A percentile compares a stretch with the other conserved stretches of the same genome.
These are phyloP conservation scores for Diplogasteroides magnus DNA, from an alignment of 1,140 invertebrate genomes.

Conservation along the genomic window DNA sequence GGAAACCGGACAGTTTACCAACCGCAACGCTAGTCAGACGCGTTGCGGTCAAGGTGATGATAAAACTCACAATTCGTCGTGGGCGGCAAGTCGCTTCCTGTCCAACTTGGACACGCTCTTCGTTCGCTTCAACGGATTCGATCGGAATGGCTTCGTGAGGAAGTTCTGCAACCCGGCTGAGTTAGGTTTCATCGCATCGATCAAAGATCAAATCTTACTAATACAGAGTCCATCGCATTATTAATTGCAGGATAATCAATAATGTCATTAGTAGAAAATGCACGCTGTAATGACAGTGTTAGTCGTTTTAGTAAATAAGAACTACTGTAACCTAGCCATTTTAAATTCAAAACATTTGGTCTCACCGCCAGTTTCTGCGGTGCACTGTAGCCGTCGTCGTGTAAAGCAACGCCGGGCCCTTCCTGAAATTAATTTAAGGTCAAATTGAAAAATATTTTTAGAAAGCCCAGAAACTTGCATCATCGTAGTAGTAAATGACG, in stretches of 20 bases:
- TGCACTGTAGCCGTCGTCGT: background rate
- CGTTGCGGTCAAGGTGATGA: background rate
- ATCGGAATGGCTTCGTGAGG: slow-evolving; percentile 42
- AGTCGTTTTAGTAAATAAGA: too few species aligned
- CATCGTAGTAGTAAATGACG: too few species aligned
- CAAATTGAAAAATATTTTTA: background rate
- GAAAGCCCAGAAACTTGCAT: too few species aligned
- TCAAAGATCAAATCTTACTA: too few species aligned
- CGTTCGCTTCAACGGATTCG: slow-evolving; percentile 51
- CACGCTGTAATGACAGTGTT: too few species aligned
- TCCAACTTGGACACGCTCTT: slow-evolving; percentile 53
- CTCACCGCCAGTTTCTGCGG: background rate
- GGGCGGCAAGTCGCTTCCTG: slow-evolving; percentile 23
- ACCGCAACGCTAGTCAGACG: background rate
- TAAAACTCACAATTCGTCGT: slow-evolving; percentile 27
- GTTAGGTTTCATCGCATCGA: too few species aligned
- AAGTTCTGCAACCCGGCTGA: slow-evolving; percentile 42
- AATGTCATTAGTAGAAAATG: too few species aligned
- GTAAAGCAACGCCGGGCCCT: background rate
- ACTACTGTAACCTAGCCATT: too few species aligned
- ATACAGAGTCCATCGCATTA: too few species aligned
- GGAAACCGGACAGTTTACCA: slow-evolving; percentile 11
- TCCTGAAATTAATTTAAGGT: background rate
- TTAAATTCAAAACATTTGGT: background rate
- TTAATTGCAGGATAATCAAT: too few species aligned